Percentiles rank a stretch among this genome's conserved stretches.
phyloP scores from a whole-genome alignment of 2,113 vertebrate genomes.

The Conger conger region DNA sequence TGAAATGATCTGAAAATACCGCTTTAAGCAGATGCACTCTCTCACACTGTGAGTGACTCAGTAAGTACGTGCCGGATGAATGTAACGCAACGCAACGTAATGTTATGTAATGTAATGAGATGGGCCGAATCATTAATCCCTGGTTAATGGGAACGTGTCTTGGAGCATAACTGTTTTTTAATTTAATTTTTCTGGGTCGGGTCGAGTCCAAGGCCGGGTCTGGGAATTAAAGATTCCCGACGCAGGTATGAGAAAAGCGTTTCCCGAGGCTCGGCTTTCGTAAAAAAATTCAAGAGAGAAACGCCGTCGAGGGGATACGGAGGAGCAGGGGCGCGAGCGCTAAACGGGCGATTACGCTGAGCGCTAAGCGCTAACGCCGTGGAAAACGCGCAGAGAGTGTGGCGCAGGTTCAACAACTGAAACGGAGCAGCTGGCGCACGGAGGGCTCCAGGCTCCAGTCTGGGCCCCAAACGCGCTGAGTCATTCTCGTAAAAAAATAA shows the following conservation, averaged over 20 bases:
- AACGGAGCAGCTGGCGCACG: background rate
- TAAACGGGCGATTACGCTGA: background rate
- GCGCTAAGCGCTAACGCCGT: background rate
- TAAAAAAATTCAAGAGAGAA: background rate
- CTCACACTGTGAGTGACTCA: too few relatives aligned
- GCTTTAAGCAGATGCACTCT: too few relatives aligned
- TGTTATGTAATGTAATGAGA: too few relatives aligned
- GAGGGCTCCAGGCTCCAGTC: background rate
- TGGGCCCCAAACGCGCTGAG: slow-evolving; percentile 5
- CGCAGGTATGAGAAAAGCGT: background rate
- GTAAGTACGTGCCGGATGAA: too few relatives aligned
- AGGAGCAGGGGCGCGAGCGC: background rate
- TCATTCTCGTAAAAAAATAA: background rate
- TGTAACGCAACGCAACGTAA: too few relatives aligned
- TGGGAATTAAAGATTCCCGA: background rate
- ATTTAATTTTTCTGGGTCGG: too few relatives aligned
- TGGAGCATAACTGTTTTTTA: too few relatives aligned
- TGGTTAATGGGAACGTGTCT: too few relatives aligned
- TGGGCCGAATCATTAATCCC: too few relatives aligned
- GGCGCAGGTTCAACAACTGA: background rate
- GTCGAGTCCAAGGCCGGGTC: too few relatives aligned
- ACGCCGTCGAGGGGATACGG: background rate
- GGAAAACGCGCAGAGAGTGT: background rate
- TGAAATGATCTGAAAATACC: too few relatives aligned
- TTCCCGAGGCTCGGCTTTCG: background rate